Conservation (phyloP, 2,888 invertebrate species). For the Cordilura impudica region DNA sequence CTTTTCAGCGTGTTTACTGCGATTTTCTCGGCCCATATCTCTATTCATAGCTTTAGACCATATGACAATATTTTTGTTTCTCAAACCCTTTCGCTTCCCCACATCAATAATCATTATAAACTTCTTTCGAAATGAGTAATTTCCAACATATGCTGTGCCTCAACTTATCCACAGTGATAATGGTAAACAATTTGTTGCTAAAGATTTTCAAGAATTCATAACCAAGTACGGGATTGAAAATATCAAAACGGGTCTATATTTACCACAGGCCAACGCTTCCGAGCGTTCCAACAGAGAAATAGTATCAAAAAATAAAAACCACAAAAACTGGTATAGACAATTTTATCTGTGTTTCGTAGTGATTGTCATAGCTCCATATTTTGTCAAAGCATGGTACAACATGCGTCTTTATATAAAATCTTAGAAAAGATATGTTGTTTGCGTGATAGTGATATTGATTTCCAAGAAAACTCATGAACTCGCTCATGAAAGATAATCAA, state of each 20-base stretch:
- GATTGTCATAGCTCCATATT: not conserved
- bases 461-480: not conserved
- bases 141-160: too few relatives aligned
- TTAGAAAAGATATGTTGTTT: not conserved
- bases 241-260: conserved; percentile 21
- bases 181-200: conserved; percentile 31
- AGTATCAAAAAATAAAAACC: not conserved
- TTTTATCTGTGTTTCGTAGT: not conserved
- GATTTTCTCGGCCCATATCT: conserved; percentile 9
- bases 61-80: too few relatives aligned
- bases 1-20: not conserved
- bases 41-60: conserved; percentile 2
- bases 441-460: not conserved
- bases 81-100: not conserved
- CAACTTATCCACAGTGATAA: conserved; percentile 33
- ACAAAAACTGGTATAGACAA: not conserved
- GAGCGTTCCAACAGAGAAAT: conserved; percentile 6
- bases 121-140: conserved; percentile 1
- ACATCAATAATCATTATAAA: not conserved
- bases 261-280: conserved; percentile 38
- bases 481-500: not conserved
- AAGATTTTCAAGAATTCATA: conserved; percentile 26
- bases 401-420: not conserved
- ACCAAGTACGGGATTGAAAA: conserved; percentile 12
- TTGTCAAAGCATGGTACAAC: not conserved